phyloP scores from a whole-genome alignment of 2,888 invertebrate genomes.

The Tinea trinotella region DNA sequence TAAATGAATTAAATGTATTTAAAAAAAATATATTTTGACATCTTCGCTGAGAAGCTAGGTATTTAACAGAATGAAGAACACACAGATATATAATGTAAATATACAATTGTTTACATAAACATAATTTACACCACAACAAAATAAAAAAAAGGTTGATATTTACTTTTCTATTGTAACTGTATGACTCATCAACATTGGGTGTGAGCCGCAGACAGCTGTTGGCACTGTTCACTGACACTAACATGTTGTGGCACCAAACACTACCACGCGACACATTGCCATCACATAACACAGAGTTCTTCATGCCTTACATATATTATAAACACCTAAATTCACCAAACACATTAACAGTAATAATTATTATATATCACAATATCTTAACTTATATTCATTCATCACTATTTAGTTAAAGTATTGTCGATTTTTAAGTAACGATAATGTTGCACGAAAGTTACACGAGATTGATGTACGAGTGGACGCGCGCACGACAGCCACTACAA shows the following conservation, averaged over 20 bases:
- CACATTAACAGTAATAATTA: constrained; percentile 26
- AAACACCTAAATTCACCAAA: constrained; percentile 45
- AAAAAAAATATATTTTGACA: too few species aligned
- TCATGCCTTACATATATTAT: constrained; percentile 35
- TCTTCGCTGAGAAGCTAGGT: neutral
- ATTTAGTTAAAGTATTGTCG: constrained; percentile 72
- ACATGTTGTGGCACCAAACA: constrained; percentile 33
- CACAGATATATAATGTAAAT: too few species aligned
- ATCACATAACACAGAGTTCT: constrained; percentile 48
- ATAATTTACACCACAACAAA: constrained; percentile 23
- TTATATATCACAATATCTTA: constrained; percentile 55
- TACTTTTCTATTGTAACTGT: constrained; percentile 34
- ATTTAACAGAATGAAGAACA: neutral
- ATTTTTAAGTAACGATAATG: constrained; percentile 54
- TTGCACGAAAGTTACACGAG: constrained; percentile 41
- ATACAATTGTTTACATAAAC: neutral
- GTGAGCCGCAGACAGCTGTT: neutral
- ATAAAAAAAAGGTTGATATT: constrained; percentile 59
- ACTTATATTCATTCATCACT: constrained; percentile 53
- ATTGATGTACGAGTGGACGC: constrained; percentile 36
- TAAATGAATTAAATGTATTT: too few species aligned
- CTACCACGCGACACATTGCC: constrained; percentile 55
- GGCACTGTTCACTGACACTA: constrained; percentile 44
- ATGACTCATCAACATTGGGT: constrained; percentile 28
- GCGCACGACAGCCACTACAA: constrained; percentile 62